Conservation (phyloP, 2,888 invertebrate genomes). For the Tipula helvola region DNA sequence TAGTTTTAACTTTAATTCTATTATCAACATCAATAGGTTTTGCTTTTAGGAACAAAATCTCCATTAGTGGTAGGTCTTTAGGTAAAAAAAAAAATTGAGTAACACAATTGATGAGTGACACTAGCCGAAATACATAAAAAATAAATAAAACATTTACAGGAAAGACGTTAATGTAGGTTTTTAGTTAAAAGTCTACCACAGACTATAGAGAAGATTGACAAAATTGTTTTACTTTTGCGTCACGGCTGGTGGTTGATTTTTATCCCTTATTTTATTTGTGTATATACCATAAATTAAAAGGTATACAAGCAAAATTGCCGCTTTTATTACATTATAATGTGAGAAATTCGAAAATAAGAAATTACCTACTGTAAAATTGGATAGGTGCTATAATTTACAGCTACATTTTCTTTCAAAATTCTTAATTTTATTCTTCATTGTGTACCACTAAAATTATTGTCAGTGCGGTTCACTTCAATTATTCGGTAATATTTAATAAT, state of each 20-base stretch:
- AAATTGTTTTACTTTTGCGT: not conserved
- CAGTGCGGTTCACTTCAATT: too few relatives aligned
- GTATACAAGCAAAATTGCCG: not conserved
- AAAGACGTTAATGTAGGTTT: not conserved
- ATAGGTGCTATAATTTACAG: too few relatives aligned
- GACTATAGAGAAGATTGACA: not conserved
- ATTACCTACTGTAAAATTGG: too few relatives aligned
- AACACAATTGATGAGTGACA: not conserved
- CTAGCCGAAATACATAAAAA: not conserved
- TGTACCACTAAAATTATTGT: too few relatives aligned
- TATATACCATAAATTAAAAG: not conserved
- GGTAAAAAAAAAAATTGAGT: not conserved
- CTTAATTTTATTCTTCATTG: too few relatives aligned
- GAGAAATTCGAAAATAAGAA: too few relatives aligned
- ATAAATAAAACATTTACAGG: not conserved
- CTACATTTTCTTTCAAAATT: too few relatives aligned
- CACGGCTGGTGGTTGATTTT: not conserved
- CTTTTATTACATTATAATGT: too few relatives aligned
- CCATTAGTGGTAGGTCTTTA: not conserved
- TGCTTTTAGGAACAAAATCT: not conserved
- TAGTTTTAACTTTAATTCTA: not conserved
- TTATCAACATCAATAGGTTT: slow-evolving; percentile 4
- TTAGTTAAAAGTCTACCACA: not conserved
- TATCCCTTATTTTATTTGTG: not conserved
- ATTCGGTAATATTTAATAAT: too few relatives aligned